Conservation (phyloP, 1,140 invertebrate species). For the Eciton burchellii region DNA sequence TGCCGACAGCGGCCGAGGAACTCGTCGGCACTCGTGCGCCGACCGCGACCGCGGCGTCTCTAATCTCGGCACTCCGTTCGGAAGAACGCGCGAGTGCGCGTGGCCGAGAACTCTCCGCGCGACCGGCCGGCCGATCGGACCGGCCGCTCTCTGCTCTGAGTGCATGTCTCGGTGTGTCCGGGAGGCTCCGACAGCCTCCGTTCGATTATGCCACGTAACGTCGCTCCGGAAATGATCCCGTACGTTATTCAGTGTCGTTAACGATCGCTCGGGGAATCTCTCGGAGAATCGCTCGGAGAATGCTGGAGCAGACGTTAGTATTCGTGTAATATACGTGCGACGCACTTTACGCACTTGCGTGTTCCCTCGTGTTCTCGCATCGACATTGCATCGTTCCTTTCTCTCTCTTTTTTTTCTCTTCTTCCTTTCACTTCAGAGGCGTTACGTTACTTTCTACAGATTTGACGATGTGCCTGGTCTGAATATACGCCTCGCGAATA, state of each 20-base stretch:
- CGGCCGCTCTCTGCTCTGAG: not conserved
- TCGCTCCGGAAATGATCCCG: no score
- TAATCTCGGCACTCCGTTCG: not conserved
- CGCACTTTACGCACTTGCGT: no score
- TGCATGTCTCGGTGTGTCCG: not conserved
- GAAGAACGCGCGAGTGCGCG: not conserved
- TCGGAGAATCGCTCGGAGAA: constrained; percentile 1
- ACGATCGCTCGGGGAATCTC: not conserved
- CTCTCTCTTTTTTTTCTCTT: no score
- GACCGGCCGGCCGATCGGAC: not conserved
- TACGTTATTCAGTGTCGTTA: not conserved
- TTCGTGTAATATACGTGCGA: no score
- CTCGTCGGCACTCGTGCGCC: constrained; percentile 65
- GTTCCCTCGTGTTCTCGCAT: no score
- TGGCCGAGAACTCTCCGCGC: not conserved
- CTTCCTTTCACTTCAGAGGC: no score
- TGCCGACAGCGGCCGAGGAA: constrained; percentile 46
- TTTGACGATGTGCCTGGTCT: no score
- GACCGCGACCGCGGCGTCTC: constrained; percentile 55
- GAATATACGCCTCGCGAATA: not conserved
- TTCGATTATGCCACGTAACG: not conserved
- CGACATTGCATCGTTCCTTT: no score
- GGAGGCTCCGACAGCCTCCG: not conserved
- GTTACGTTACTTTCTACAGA: no score
- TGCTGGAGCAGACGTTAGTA: constrained; percentile 35